phyloP scores from a whole-genome alignment of 2,888 invertebrate genomes.

The Tetragonisca angustula region DNA sequence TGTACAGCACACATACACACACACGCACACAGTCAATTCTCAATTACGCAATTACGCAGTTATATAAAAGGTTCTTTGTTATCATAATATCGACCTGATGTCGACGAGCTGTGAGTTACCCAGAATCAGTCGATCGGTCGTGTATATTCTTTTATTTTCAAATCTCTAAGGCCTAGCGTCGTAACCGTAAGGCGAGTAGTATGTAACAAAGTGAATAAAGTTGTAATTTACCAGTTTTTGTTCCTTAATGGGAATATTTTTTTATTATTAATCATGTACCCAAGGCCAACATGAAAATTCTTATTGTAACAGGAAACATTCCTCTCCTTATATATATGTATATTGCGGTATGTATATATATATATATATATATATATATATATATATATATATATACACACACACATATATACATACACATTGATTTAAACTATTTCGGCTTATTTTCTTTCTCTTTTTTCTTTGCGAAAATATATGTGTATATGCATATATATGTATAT shows the following conservation, averaged over 20 bases:
- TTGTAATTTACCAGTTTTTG: slow-evolving; percentile 61
- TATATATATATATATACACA: not conserved
- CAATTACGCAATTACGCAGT: slow-evolving; percentile 26
- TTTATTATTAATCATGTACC: slow-evolving; percentile 14
- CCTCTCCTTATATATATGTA: not conserved
- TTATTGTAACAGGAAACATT: not conserved
- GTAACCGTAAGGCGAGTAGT: slow-evolving; percentile 58
- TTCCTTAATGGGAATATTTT: slow-evolving; percentile 41
- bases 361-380: too few relatives aligned
- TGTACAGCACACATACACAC: not conserved
- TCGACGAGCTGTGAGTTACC: slow-evolving; percentile 31
- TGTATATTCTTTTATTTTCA: slow-evolving; percentile 48
- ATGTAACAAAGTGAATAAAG: slow-evolving; percentile 63
- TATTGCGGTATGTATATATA: too few relatives aligned
- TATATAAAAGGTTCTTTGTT: slow-evolving; percentile 16
- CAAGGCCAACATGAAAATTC: not conserved
- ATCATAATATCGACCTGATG: slow-evolving; percentile 40
- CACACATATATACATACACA: not conserved
- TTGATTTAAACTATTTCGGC: not conserved
- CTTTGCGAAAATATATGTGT: not conserved
- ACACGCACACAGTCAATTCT: slow-evolving; percentile 37
- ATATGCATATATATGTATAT: not conserved
- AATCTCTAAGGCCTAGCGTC: slow-evolving; percentile 60
- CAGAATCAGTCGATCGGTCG: slow-evolving; percentile 42
- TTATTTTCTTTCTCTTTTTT: slow-evolving; percentile 4